These are phyloP conservation scores for Suricata suricatta DNA, from an alignment of 2,113 vertebrate genomes.

Conservation along the genomic window DNA sequence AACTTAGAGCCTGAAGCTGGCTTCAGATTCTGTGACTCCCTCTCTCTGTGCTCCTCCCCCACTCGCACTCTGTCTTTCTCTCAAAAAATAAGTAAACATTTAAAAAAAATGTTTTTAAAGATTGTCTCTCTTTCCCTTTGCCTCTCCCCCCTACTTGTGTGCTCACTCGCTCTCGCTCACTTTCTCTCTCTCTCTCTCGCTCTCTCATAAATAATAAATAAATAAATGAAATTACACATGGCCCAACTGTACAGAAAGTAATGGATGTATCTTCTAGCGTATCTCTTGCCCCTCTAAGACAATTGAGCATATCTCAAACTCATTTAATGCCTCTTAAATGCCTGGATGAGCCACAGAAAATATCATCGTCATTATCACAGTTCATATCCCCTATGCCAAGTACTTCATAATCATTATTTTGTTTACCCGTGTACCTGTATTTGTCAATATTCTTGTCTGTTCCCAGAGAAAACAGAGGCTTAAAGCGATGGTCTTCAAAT, in stretches of 20 bases:
- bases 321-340: background rate
- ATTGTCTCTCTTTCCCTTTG: no score
- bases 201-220: no score
- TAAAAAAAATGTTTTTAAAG: no score
- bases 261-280: background rate
- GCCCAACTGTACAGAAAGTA: background rate
- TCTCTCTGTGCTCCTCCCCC: no score
- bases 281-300: background rate
- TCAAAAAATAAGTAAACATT: no score
- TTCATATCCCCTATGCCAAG: background rate
- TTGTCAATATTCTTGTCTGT: background rate
- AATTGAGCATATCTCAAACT: background rate
- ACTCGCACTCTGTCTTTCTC: no score
- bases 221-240: background rate
- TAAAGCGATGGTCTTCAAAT: background rate
- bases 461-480: background rate
- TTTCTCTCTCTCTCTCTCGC: no score
- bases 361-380: background rate
- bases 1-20: no score
- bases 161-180: no score
- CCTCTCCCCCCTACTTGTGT: no score
- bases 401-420: background rate
- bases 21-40: no score
- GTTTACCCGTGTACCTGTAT: background rate
- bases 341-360: background rate